Conservation (phyloP, 2,113 vertebrate species). For the Dromiciops gliroides region DNA sequence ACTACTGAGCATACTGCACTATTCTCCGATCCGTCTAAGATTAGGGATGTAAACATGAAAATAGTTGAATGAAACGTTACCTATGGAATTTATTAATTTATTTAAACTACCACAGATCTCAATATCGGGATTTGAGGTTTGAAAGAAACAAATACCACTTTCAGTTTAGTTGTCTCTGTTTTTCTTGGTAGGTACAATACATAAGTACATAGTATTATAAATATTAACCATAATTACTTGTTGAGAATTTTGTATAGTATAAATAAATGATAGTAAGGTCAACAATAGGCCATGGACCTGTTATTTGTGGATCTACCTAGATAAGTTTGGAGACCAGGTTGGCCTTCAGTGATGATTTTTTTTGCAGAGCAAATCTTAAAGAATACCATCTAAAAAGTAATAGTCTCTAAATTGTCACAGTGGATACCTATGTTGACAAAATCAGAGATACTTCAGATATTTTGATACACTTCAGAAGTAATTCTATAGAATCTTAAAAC, state of each 20-base stretch:
- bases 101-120: background rate
- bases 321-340: background rate
- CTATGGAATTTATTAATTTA: background rate
- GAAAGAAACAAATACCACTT: background rate
- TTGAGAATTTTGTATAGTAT: background rate
- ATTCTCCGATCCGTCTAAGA: background rate
- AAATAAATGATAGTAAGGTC: background rate
- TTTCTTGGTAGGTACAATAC: conserved; percentile 8
- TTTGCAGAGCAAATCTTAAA: background rate
- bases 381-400: background rate
- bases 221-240: background rate
- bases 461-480: background rate
- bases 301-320: background rate
- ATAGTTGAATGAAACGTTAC: background rate
- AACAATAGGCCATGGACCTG: background rate
- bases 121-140: background rate
- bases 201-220: background rate
- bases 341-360: background rate
- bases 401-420: background rate
- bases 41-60: background rate
- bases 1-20: background rate
- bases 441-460: background rate
- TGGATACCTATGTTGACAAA: background rate
- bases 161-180: background rate
- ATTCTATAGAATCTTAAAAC: background rate